Conservation (phyloP, 2,888 invertebrate genomes). For the Cephus spinipes region DNA sequence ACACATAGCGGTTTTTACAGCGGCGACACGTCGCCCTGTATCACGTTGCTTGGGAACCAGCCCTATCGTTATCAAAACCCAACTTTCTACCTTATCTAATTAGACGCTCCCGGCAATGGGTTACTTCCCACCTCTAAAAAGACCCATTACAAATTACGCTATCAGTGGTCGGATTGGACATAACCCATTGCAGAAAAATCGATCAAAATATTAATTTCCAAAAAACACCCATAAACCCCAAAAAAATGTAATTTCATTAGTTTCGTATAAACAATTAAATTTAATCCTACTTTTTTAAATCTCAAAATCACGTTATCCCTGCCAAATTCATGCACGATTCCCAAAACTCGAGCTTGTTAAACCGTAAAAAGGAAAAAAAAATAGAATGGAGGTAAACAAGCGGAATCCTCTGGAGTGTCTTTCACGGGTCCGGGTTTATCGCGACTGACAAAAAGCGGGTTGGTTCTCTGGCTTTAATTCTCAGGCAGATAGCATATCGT, state of each 20-base stretch:
- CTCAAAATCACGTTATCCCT: background rate
- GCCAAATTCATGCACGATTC: background rate
- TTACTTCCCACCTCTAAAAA: background rate
- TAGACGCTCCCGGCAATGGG: background rate
- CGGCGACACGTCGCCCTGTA: background rate
- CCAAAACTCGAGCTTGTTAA: background rate
- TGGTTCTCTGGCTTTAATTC: background rate
- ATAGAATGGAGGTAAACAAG: background rate
- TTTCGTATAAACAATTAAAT: background rate
- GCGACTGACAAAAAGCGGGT: background rate
- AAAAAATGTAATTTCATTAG: background rate
- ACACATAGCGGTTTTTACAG: background rate
- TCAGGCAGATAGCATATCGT: conserved; percentile 18
- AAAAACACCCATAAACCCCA: background rate
- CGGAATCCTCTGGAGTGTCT: background rate
- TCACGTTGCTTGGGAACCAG: background rate
- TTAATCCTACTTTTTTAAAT: background rate
- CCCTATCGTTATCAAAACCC: background rate
- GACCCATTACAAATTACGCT: background rate
- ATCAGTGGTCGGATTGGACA: background rate
- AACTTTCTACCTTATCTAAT: background rate
- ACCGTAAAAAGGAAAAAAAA: background rate
- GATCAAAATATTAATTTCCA: background rate
- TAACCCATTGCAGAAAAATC: background rate
- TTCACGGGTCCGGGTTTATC: background rate